Base-by-base conservation (phyloP, 1,140 invertebrate species). In the Zaprionus taronus region DNA sequence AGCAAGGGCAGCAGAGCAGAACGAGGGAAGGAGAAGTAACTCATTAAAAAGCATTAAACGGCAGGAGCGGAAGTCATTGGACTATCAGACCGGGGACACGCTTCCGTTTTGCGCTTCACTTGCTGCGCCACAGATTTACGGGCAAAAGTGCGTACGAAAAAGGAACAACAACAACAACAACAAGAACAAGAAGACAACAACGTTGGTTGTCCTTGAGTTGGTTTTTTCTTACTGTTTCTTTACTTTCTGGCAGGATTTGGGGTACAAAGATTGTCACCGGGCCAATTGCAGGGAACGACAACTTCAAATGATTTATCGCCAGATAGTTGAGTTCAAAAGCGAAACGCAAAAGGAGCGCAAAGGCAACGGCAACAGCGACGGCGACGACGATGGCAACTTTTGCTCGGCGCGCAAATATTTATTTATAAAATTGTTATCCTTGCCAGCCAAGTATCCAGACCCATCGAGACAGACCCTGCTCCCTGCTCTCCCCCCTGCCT, bases 381-480 rank as follows among this genome's bases (percentile, higher is more conserved):
- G 14, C 36, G 12, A 15, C 38, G 38, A 9, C 28, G 9, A 44
- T 34, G 63, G 57, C 34, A 74, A 69, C 70, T 78, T 78, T 69
- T 56, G 75, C 68, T 74, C 57, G 72, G 85, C 76, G 81, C 85
- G 82, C 85, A 89, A 89, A 89, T 89, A 89, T 89, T 89, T 89
- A 89, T 89, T 89, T 89, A 89, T 89, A 89, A 89, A 89, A 89
- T 89, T 89, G 85, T 89, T 89, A 89, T 89, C 85, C 85, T 80
- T 85, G 71, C 80, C 81, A 56, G 70, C 55, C 49, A 34, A 71
- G 47, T 24, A 51, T 24, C 47, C 47, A 51, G 36, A 51, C 34
- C 61, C 56, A 36, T 17, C n/a, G 17, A 55, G 51, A 44, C 24
- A 57, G 28, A 64, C 31, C 36, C 36, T 31, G 22, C 65, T 9